Percentiles rank a stretch among this genome's conserved stretches.
phyloP scores from a whole-genome alignment of 2,113 vertebrate genomes.

The Uria aalge region DNA sequence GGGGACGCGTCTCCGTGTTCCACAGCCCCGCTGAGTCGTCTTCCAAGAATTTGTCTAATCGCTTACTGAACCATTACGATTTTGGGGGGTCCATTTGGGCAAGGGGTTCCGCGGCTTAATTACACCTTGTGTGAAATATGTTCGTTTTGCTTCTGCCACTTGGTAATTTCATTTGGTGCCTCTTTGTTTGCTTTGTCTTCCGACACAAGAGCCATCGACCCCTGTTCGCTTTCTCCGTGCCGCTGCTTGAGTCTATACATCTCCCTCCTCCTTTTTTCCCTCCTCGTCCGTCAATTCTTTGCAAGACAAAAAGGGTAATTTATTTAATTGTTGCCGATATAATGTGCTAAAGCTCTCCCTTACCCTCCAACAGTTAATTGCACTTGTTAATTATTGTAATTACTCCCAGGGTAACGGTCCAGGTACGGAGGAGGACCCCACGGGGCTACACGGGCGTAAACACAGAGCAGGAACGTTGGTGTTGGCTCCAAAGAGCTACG shows the following conservation, averaged over 20 bases:
- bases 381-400: conserved; percentile 42
- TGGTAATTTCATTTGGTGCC: background rate
- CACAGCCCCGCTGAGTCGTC: background rate
- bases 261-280: background rate
- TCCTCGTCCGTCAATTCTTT: background rate
- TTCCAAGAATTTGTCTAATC: background rate
- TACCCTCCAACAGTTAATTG: conserved; percentile 31
- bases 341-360: conserved; percentile 8
- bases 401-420: background rate
- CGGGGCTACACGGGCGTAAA: background rate
- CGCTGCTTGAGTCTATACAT: background rate
- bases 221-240: background rate
- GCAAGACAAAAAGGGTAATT: conserved; percentile 39
- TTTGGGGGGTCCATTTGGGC: background rate
- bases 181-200: conserved; percentile 44
- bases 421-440: background rate
- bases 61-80: background rate
- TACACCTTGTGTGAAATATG: background rate
- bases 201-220: conserved; percentile 14
- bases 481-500: accelerated
- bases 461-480: accelerated
- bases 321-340: conserved; percentile 25
- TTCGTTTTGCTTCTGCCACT: background rate
- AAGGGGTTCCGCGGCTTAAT: background rate
- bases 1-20: accelerated